Conservation (phyloP, 2,888 invertebrate genomes). For the Helleia helle region DNA sequence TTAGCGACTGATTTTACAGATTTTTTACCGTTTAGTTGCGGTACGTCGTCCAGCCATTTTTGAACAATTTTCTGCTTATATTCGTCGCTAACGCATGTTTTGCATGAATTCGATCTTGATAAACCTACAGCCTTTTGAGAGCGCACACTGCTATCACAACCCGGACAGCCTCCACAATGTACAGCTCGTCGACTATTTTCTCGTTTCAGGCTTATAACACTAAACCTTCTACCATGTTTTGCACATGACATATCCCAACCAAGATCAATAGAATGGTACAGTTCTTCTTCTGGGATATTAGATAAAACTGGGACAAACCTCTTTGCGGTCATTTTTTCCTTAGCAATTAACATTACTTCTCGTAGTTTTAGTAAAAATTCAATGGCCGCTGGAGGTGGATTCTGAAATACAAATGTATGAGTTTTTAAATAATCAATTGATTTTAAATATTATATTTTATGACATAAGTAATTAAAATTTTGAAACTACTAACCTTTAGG, state of each 20-base stretch:
- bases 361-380: slow-evolving; percentile 92
- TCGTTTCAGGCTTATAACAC: slow-evolving; percentile 75
- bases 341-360: slow-evolving; percentile 91
- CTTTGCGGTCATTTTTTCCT: slow-evolving; percentile 89
- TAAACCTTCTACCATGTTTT: slow-evolving; percentile 66
- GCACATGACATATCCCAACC: slow-evolving; percentile 65
- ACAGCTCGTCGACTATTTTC: slow-evolving; percentile 74
- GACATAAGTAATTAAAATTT: too few species aligned
- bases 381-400: slow-evolving; percentile 91
- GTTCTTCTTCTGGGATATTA: slow-evolving; percentile 87
- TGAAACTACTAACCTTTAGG: slow-evolving; percentile 80
- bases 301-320: slow-evolving; percentile 84
- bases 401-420: slow-evolving; percentile 60
- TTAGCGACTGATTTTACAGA: slow-evolving; percentile 54
- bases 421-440: slow-evolving; percentile 9
- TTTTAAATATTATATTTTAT: too few species aligned
- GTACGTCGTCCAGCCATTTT: slow-evolving; percentile 84
- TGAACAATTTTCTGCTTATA: slow-evolving; percentile 84
- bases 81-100: slow-evolving; percentile 75
- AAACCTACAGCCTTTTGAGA: slow-evolving; percentile 41
- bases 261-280: slow-evolving; percentile 59
- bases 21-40: slow-evolving; percentile 40
- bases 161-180: slow-evolving; percentile 79
- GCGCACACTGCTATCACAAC: slow-evolving; percentile 65
- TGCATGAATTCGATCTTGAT: slow-evolving; percentile 67